Base-by-base conservation (phyloP, 2,888 invertebrate species). In the Drepana falcataria region DNA sequence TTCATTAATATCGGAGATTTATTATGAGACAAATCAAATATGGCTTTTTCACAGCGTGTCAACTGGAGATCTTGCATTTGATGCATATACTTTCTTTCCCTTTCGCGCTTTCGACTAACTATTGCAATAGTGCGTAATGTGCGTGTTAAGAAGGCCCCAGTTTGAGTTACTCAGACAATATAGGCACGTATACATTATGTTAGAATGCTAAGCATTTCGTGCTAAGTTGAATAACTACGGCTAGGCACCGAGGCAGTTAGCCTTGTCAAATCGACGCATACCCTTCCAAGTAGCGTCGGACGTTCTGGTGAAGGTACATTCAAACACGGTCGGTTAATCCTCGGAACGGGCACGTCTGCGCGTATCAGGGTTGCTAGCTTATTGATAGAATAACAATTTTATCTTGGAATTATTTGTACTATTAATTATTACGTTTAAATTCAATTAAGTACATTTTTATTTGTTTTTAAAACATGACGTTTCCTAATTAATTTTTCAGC, bases 151-250 rank as follows among this genome's bases (percentile, higher is more conserved):
- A 86, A 85, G 79, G 81, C 88, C 81, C 75, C 81, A 85, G 89
- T 87, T 80, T 84, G 83, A 73, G 77, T 86, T 85, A 85, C 86
- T 85, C 85, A 81, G 83, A 81, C 81, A 77, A 75, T 77, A 75
- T 44, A 3, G 66, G 61, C 68, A 69, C 75, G 73, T 77, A 72
- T 75, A 81, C 79, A 83, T 83, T 82, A 82, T 74, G 79, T 79
- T 79, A 79, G 90, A 90, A 91, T 90, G 85, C 81, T 88, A 89
- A 91, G 75, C 83, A 87, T 79, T 85, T 87, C 85, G 77, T 75
- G 81, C 76, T 82, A 82, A 83, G 76, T 71, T 73, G 72, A 74
- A 69, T 76, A 9, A 44, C 74, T 75, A 80, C 76, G 75, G 73
- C 74, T 72, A 71, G 71, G 76, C 69, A 72, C 68, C 63, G 66